Conservation (phyloP, 1,140 invertebrate species). For the Scaptodrosophila lebanonensis region DNA sequence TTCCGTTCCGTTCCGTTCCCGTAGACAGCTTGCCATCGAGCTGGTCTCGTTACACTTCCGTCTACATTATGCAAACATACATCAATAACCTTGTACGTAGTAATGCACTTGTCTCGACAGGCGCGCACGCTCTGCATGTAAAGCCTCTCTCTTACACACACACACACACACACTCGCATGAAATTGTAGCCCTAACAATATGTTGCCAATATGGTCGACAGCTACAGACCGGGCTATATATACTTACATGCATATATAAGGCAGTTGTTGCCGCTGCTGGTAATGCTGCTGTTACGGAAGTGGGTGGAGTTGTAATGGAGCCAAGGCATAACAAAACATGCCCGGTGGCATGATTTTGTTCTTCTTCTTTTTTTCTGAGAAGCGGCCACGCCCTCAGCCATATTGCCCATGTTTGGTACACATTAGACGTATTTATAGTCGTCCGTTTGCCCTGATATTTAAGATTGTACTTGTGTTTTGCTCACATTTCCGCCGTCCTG, state of each 20-base stretch:
- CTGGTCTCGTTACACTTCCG: conserved; percentile 10
- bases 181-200: conserved; percentile 48
- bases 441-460: no score
- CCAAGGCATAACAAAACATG: conserved; percentile 23
- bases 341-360: conserved; percentile 25
- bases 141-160: background rate
- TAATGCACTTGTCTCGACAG: conserved; percentile 49
- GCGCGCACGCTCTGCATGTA: conserved; percentile 11
- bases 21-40: no score
- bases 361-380: conserved; percentile 1
- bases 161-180: background rate
- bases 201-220: conserved; percentile 28
- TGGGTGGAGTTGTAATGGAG: conserved; percentile 29
- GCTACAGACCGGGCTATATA: no score
- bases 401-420: no score
- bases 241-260: no score
- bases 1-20: no score
- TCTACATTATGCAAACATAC: conserved; percentile 45
- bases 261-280: no score
- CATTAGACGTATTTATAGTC: no score
- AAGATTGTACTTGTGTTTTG: no score
- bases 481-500: no score
- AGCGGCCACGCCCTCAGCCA: no score
- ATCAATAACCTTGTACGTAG: conserved; percentile 55
- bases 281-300: conserved; percentile 1